These are phyloP conservation scores for Ichneumon xanthorius DNA, from an alignment of 2,888 invertebrate species.

Conservation along the genomic window DNA sequence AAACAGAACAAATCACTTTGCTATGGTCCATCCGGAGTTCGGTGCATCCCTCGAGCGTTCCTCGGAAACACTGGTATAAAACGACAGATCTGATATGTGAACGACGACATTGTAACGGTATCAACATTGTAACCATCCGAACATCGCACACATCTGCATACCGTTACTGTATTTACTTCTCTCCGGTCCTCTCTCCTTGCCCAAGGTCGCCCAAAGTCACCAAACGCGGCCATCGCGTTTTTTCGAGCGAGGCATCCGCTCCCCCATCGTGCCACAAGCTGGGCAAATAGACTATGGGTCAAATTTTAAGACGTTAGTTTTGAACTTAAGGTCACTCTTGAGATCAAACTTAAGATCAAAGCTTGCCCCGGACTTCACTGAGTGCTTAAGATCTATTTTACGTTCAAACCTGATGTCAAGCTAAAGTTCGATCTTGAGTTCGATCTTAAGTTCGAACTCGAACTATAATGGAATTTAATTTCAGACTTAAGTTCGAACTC, in stretches of 20 bases:
- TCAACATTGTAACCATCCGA: no score
- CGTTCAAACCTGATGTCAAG: no score
- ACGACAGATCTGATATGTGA: slow-evolving; percentile 9
- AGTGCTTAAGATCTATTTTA: no score
- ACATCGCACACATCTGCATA: background rate
- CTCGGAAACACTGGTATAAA: slow-evolving; percentile 33
- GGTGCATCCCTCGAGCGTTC: slow-evolving; percentile 58
- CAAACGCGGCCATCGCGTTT: background rate
- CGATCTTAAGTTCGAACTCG: no score
- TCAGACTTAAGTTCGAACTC: no score
- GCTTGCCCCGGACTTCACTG: no score
- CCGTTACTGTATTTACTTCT: background rate
- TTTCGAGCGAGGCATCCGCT: background rate
- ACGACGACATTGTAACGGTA: slow-evolving; percentile 20
- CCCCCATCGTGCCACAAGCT: slow-evolving; percentile 8
- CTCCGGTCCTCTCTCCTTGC: background rate
- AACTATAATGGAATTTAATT: no score
- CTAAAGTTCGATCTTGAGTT: background rate
- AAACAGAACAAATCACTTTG: slow-evolving; percentile 16
- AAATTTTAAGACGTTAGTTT: no score
- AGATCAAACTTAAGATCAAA: no score
- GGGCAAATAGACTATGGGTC: background rate
- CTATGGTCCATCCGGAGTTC: slow-evolving; percentile 47
- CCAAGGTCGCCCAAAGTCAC: background rate
- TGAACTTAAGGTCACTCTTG: no score